phyloP scores from a whole-genome alignment of 2,888 invertebrate species.

The Cheilosia variabilis region DNA sequence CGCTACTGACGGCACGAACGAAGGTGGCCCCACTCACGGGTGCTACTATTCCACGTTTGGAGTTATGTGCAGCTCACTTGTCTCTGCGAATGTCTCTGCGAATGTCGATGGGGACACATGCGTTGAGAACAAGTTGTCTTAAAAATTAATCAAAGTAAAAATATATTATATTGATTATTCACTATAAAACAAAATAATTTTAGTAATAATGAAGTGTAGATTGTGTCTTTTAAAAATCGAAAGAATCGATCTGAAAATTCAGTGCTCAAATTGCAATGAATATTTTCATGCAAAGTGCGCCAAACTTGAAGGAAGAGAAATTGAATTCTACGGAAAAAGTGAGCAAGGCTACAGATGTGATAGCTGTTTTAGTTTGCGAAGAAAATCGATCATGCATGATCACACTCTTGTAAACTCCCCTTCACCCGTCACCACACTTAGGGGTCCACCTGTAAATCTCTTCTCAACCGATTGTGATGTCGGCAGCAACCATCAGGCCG shows the following conservation, averaged over 20 bases:
- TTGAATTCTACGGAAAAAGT: conserved; percentile 31
- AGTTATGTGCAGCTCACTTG: too few species aligned
- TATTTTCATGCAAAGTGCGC: conserved; percentile 28
- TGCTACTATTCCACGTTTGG: too few species aligned
- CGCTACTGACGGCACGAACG: too few species aligned
- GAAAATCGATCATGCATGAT: neutral
- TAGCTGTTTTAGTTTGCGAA: conserved; percentile 9
- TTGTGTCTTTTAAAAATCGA: neutral
- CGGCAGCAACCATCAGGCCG: neutral
- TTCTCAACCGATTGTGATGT: neutral
- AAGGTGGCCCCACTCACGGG: too few species aligned
- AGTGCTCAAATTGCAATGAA: conserved; percentile 2
- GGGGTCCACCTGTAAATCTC: neutral
- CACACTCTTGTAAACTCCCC: conserved; percentile 3
- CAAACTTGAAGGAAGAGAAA: conserved; percentile 13
- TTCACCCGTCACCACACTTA: neutral
- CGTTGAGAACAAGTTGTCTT: too few species aligned
- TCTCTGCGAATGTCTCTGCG: too few species aligned
- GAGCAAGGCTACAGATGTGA: conserved; percentile 16
- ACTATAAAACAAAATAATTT: neutral
- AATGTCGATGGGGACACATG: too few species aligned
- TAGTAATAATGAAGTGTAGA: conserved; percentile 13
- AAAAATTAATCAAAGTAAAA: too few species aligned
- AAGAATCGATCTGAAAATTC: conserved; percentile 10
- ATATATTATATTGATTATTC: too few species aligned